Base-by-base conservation (phyloP, 1,140 invertebrate genomes). In the Homalodisca vitripennis region DNA sequence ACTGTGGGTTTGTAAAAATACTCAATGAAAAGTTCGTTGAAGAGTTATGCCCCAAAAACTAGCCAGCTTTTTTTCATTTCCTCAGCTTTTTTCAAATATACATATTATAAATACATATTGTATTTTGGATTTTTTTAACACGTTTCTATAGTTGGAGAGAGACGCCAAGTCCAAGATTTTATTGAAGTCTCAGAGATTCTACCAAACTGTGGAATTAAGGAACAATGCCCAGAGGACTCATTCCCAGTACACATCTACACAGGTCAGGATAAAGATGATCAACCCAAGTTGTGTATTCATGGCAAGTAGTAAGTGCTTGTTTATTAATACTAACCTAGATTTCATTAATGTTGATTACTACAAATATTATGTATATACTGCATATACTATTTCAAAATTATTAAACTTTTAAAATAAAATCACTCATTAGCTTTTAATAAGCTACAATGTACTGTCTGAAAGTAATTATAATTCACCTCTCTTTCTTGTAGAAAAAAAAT, bases 221-320 rank as follows among this genome's bases (percentile, higher is more conserved):
- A 76, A 30, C 60, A 73, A 3, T 85, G 84, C 71, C 72, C 73
- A 0, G 70, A 73, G 0, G 72, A 78, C 51, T 73, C 75, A 31
- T 81, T 84, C 74, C 74, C 83, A 20, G 79, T 83, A 0, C 79
- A 82, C 66, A 74, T 84, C 20, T 82, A 80, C 73, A 81, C 83
- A 0, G 84, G 83, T 10, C 75, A 80, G 47, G 77, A 79, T 48
- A 80, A 83, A 70, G 77, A 74, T 41, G 78, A 79, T 66, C 74
- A 78, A 55, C 82, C 82, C 1, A 78, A 78, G 71, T 76, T 85
- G n/a, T 85, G 84, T 73, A 76, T 84, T 17, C 75, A 78, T 73
- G 82, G 82, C 31, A 80, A 79, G 77, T 81, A 84, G 83, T 84
- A 75, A 77, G 80, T 77, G n/a, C n/a, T n/a, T n/a, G n/a, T n/a